These are phyloP conservation scores for Leucophenga montana DNA, from an alignment of 2,888 invertebrate genomes.

Conservation along the genomic window DNA sequence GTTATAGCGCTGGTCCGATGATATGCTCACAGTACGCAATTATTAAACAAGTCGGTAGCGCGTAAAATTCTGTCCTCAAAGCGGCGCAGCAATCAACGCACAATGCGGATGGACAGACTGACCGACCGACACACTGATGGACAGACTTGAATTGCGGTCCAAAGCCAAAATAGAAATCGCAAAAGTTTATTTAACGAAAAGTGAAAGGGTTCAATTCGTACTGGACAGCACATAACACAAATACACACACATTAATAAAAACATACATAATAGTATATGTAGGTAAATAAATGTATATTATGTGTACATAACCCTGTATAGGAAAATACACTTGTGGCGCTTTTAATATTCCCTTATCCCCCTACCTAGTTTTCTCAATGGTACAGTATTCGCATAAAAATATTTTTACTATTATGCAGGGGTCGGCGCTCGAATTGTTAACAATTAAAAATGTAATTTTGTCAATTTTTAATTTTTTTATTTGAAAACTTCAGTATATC, in stretches of 20 bases:
- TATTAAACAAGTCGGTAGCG: slow-evolving; percentile 63
- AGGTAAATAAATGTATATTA: not conserved
- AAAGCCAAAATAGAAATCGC: slow-evolving; percentile 49
- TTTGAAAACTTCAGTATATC: too few relatives aligned
- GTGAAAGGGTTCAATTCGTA: slow-evolving; percentile 15
- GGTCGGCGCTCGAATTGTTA: too few relatives aligned
- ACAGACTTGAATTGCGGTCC: slow-evolving; percentile 25
- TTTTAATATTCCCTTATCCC: not conserved
- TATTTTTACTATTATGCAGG: too few relatives aligned
- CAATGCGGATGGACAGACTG: slow-evolving; percentile 41
- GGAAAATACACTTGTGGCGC: slow-evolving; percentile 2
- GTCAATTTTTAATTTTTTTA: too few relatives aligned
- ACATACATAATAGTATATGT: slow-evolving; percentile 25
- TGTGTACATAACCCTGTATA: slow-evolving; percentile 7
- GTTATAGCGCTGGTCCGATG: not conserved
- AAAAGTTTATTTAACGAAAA: slow-evolving; percentile 60
- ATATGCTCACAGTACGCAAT: slow-evolving; percentile 41
- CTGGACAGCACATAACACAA: slow-evolving; percentile 30
- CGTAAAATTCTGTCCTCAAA: slow-evolving; percentile 61
- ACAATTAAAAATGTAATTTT: too few relatives aligned
- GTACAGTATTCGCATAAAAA: too few relatives aligned
- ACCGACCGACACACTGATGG: not conserved
- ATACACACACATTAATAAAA: slow-evolving; percentile 11
- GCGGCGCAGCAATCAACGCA: slow-evolving; percentile 30
- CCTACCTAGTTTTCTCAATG: too few relatives aligned